Percentiles rank a stretch among this genome's conserved stretches.
Conservation (phyloP, 2,888 invertebrate genomes). For the Malthinus seriepunctatus region DNA sequence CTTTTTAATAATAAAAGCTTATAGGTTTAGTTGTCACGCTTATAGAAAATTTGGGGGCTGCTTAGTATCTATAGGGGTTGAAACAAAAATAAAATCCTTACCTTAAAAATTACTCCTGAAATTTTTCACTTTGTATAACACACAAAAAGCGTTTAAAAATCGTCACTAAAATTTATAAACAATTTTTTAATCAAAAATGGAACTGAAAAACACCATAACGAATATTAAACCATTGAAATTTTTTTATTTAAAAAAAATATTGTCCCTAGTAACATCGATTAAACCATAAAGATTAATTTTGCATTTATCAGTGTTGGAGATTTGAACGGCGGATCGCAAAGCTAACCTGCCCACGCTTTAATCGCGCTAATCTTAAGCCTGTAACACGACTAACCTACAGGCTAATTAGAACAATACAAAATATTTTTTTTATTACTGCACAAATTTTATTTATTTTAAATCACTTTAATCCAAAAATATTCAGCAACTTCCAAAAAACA, state of each 20-base stretch:
- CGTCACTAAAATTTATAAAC: conserved; percentile 1
- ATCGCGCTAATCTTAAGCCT: conserved; percentile 5
- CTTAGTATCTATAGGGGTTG: too few species aligned
- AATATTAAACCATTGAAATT: conserved; percentile 21
- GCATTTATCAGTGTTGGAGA: conserved; percentile 21
- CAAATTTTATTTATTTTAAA: not conserved
- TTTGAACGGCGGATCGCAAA: conserved; percentile 28
- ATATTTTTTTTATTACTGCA: not conserved
- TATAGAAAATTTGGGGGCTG: too few species aligned
- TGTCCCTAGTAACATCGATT: conserved; percentile 32
- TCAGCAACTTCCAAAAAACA: not conserved
- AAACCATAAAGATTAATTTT: conserved; percentile 32
- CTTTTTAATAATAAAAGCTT: too few species aligned
- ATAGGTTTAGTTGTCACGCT: too few species aligned
- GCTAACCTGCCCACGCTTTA: conserved; percentile 22
- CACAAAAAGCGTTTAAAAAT: too few species aligned
- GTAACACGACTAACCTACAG: conserved; percentile 13
- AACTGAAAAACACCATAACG: conserved; percentile 24
- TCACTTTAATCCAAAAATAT: not conserved
- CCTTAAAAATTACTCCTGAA: too few species aligned
- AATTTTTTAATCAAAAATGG: not conserved
- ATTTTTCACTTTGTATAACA: too few species aligned
- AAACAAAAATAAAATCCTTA: too few species aligned
- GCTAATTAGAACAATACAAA: conserved; percentile 10
- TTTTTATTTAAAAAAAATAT: too few species aligned